Base-by-base conservation (phyloP, 1,140 invertebrate species). In the Brachystomella parvula region DNA sequence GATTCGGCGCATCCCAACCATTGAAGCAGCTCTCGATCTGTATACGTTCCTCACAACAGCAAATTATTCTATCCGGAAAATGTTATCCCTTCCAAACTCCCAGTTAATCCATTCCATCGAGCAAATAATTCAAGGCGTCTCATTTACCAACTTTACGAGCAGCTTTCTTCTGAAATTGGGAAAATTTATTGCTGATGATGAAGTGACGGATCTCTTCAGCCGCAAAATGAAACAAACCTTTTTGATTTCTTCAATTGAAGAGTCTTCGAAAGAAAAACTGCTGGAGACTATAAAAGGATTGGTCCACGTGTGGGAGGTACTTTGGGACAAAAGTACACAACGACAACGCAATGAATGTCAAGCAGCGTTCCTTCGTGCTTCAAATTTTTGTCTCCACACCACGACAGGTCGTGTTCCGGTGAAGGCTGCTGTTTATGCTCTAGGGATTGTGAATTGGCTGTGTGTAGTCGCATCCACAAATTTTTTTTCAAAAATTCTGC, bases 11-110 rank as follows among this genome's bases (percentile, higher is more conserved):
- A 17, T 65, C 19, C 17, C 56, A 24, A 30, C 44, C 1, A 26
- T 57, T 17, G 6, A 57, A 9, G 26, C 30, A 24, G n/a, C 63
- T 35, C 39, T 29, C 12, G 67, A 65, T 17, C 39, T 62, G 39
- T 69, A 69, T 31, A 26, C 32, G 0, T 64, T 64, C 24, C 29
- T 69, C 6, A 44, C 44, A 21, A 26, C 29, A 32, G 19, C 6
- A 17, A 30, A 44, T 12, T 69, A 61, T 62, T 47, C 67, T n/a
- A 21, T 69, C 17, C n/a, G 29, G 21, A 61, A n/a, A 1, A 6
- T 69, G 2, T 17, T 69, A n/a, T 31, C 19, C 0, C 0, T 2
- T 3, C 15, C 24, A 2, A 47, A 64, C 12, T 62, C 63, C 0
- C 29, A n/a, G 0, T 69, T 61, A 29, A 44, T 62, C 47, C 24